Percentiles rank a stretch among this genome's conserved stretches.
These are phyloP conservation scores for Eilema depressum DNA, from an alignment of 2,888 invertebrate species.

Conservation along the genomic window DNA sequence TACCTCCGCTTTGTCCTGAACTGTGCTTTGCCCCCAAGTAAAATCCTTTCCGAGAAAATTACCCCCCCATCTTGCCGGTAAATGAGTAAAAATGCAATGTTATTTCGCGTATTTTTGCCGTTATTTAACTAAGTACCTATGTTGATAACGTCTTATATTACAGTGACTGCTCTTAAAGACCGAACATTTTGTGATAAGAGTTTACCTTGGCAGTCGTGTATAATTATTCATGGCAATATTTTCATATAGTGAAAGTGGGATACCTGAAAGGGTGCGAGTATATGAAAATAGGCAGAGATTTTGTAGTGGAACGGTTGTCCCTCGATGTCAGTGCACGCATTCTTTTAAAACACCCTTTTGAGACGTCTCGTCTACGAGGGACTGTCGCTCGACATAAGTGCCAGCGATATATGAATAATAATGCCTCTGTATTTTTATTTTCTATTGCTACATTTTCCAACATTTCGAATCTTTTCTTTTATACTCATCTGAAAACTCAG, in stretches of 20 bases:
- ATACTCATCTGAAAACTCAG: background rate
- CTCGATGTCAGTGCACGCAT: conserved; percentile 68
- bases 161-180: conserved; percentile 38
- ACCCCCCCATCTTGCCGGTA: conserved; percentile 61
- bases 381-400: conserved; percentile 56
- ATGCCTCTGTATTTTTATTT: conserved; percentile 27
- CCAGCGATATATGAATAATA: conserved; percentile 57
- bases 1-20: conserved; percentile 71
- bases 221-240: conserved; percentile 42
- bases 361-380: conserved; percentile 74
- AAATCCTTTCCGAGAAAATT: conserved; percentile 75
- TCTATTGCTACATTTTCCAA: conserved; percentile 11
- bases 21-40: conserved; percentile 62
- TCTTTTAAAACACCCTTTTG: conserved; percentile 80
- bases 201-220: conserved; percentile 29
- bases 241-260: conserved; percentile 43
- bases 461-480: background rate
- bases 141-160: conserved; percentile 43
- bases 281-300: conserved; percentile 68
- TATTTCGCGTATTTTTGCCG: conserved; percentile 57
- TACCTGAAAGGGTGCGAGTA: conserved; percentile 58
- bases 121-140: conserved; percentile 56
- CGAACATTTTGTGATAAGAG: conserved; percentile 32
- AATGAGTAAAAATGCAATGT: conserved; percentile 66
- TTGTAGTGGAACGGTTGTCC: conserved; percentile 65